Evolutionary conservation across 2,888 invertebrate genomes (phyloP), one percentile per base, ranked within the genome.

Genomic region (Eumerus sabulonum): DNA sequence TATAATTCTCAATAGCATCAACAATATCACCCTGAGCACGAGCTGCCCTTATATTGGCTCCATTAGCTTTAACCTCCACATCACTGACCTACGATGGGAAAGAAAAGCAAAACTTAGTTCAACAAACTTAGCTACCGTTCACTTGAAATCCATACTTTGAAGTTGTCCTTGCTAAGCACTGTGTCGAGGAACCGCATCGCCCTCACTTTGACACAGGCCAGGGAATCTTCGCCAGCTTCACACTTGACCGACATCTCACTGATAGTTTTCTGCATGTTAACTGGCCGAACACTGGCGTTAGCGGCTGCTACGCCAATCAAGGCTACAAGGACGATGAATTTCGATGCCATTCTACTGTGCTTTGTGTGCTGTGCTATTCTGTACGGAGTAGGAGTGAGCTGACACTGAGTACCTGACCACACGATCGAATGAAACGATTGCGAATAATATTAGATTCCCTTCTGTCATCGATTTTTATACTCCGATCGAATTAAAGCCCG

Each of bases 161-260:
- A 94, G 83, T 92, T 92, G 86, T 95, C 95, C 90, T 94, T 94
- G 88, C 93, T 93, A 89, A 95, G 92, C 84, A 95, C 92, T 85
- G 93, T 93, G 88, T 95, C 94, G 87, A 95, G 90, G 82, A 95
- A 91, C 81, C 93, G 93, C 90, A 95, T 93, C 82, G 95, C 94
- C 87, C 94, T 94, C 90, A 93, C 94, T 89, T 95, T 95, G 89
- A 95, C 92, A 90, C 96, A 96, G 82, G 95, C 93, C 68, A 95
- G 91, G 16, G 94, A 93, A 87, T 95, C 95, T 83, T 93, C 93
- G 83, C 93, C 93, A 84, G 92, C 92, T 44, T 92, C 91, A 88
- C 95, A 96, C 85, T 93, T 93, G 66, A 91, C 91, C 85, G 93
- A 92, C 91, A 94, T 94, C 88, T 94, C 94, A 85, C 94, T 94